These are phyloP conservation scores for Ictalurus furcatus DNA, from an alignment of 2,113 vertebrate genomes.

Conservation along the genomic window DNA sequence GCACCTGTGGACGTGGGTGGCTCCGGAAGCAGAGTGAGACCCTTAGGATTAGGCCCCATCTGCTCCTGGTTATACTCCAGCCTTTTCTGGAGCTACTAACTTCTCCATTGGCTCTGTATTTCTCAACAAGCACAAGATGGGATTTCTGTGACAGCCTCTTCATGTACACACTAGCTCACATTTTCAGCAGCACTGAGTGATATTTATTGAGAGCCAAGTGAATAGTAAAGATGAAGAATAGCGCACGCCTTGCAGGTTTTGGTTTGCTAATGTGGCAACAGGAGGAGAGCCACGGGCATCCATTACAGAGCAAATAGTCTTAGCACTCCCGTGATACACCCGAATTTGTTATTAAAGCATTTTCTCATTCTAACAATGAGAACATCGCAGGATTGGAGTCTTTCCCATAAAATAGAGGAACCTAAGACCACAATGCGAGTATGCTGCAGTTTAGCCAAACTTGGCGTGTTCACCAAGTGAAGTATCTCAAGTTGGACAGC, in stretches of 20 bases:
- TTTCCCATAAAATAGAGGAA: constrained; percentile 27
- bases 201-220: constrained; percentile 2
- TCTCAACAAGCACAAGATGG: constrained; percentile 8
- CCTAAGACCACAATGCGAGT: constrained; percentile 16
- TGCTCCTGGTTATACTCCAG: constrained; percentile 57
- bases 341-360: constrained; percentile 26
- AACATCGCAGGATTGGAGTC: constrained; percentile 38
- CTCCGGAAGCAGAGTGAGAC: constrained; percentile 54
- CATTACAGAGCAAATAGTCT: background rate
- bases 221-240: constrained; percentile 17
- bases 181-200: constrained; percentile 22
- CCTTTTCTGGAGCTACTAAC: constrained; percentile 52
- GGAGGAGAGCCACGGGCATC: constrained; percentile 20
- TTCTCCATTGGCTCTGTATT: constrained; percentile 37
- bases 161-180: background rate
- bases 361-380: constrained; percentile 38
- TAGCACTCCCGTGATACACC: constrained; percentile 25
- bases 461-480: constrained; percentile 39
- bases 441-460: constrained; percentile 32
- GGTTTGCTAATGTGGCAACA: constrained; percentile 21
- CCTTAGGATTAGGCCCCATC: constrained; percentile 59
- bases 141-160: constrained; percentile 21
- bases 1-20: constrained; percentile 59
- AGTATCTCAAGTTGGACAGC: constrained; percentile 45
- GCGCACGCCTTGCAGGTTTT: constrained; percentile 3